Percentiles rank a stretch among this genome's conserved stretches.
Evolutionary conservation across 2,888 invertebrate genomes (phyloP).

Genomic region (Caenorhabditis sp.): DNA sequence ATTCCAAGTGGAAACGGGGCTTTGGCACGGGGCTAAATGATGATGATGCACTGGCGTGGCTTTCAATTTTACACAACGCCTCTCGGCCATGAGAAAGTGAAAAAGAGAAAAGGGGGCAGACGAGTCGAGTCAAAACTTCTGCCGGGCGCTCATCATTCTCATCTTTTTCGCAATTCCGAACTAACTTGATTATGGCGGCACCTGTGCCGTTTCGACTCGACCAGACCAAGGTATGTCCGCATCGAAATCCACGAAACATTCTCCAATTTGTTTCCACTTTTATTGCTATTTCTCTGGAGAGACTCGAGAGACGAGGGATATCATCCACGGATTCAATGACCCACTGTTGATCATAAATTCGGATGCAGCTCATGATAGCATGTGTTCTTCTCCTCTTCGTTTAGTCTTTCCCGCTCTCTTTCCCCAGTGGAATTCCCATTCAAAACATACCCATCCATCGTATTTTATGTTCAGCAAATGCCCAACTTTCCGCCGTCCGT

Average conservation of each 20-base stretch:
- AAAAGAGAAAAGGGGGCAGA: conserved; percentile 8
- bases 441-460: conserved; percentile 28
- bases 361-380: conserved; percentile 32
- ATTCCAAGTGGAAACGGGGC: conserved; percentile 11
- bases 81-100: conserved; percentile 25
- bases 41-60: conserved; percentile 42
- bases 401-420: background rate
- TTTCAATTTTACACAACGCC: conserved; percentile 52
- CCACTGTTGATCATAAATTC: conserved; percentile 44
- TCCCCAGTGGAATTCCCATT: background rate
- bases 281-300: background rate
- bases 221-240: conserved; percentile 55
- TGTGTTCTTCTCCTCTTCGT: conserved; percentile 29
- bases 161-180: conserved; percentile 20
- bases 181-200: conserved; percentile 64
- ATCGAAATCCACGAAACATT: no score
- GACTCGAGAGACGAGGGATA: background rate
- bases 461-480: conserved; percentile 50
- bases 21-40: conserved; percentile 16
- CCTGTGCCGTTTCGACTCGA: conserved; percentile 65
- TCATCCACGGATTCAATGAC: conserved; percentile 19
- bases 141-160: conserved; percentile 13
- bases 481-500: conserved; percentile 81
- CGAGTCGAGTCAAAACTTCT: conserved; percentile 23
- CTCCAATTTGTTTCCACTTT: background rate